Evolutionary conservation across 2,797 vertebrate genomes (phyloP).

Genomic region (Micrastur ruficollis): DNA sequence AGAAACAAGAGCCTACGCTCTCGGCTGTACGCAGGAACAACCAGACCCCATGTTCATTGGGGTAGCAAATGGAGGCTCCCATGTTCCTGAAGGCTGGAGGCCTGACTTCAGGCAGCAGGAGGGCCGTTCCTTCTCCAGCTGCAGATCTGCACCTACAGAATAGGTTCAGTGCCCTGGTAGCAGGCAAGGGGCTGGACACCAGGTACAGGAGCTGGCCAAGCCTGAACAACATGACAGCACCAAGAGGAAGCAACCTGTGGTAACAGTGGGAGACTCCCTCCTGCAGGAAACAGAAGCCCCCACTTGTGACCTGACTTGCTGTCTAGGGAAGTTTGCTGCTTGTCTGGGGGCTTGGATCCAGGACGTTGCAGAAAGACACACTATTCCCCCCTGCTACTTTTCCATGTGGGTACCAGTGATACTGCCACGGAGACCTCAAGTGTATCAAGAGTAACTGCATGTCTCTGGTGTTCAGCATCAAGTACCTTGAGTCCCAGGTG

Average conservation of each 20-base stretch:
- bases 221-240: background rate
- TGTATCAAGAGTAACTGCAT: background rate
- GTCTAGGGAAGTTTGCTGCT: background rate
- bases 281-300: background rate
- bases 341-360: background rate
- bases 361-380: background rate
- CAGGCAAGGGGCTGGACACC: background rate
- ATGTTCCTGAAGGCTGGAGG: background rate
- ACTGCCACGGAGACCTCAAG: background rate
- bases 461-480: background rate
- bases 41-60: background rate
- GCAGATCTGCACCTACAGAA: background rate
- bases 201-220: background rate
- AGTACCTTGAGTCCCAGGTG: background rate
- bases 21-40: rapidly evolving
- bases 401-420: background rate
- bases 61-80: background rate
- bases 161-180: background rate
- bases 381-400: background rate
- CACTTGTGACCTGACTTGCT: background rate
- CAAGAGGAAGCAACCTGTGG: rapidly evolving
- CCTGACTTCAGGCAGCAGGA: background rate
- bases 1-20: background rate
- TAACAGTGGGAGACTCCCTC: background rate
- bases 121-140: background rate